A percentile compares a stretch with the other conserved stretches of the same genome.
Conservation (phyloP, 2,113 vertebrate genomes). For the Ictalurus punctatus region DNA sequence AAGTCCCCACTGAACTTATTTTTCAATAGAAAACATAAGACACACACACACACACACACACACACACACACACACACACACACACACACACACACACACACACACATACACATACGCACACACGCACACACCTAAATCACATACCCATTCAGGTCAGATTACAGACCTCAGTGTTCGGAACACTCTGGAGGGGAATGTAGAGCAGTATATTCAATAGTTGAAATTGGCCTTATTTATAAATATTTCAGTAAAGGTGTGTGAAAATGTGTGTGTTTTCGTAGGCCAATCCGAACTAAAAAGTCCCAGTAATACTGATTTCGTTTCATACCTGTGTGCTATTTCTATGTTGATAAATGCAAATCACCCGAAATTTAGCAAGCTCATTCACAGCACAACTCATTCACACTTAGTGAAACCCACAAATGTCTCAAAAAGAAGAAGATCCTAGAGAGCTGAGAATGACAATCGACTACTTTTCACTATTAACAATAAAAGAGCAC, state of each 20-base stretch:
- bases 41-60: neutral
- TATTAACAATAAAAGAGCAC: neutral
- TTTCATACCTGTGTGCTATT: neutral
- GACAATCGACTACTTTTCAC: neutral
- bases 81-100: neutral
- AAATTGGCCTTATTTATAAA: neutral
- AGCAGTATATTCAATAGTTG: neutral
- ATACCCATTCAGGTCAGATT: neutral
- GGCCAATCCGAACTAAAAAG: neutral
- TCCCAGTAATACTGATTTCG: neutral
- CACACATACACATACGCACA: neutral
- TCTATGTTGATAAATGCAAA: neutral
- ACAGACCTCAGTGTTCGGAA: neutral
- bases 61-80: slow-evolving; percentile 10
- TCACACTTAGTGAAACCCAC: neutral
- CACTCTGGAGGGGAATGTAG: neutral
- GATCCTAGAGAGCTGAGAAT: neutral
- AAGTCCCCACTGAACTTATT: neutral
- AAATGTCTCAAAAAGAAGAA: neutral
- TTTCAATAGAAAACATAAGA: too few relatives aligned
- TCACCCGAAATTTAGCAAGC: neutral
- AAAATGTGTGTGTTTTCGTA: neutral
- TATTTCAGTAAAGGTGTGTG: neutral
- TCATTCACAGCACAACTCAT: neutral
- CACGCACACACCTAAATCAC: neutral